Conservation (phyloP, 2,888 invertebrate genomes). For the Eristalinus aeneus region DNA sequence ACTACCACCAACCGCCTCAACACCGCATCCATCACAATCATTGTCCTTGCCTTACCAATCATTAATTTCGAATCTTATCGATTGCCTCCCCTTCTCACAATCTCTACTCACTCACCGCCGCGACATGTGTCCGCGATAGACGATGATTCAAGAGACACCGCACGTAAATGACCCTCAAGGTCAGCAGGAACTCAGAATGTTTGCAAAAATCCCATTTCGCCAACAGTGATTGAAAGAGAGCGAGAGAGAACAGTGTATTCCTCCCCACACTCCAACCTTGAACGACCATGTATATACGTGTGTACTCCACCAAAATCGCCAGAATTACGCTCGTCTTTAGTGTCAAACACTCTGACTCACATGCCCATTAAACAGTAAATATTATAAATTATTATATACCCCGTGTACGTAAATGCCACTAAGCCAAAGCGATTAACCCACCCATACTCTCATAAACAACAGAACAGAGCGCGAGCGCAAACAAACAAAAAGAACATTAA, state of each 20-base stretch:
- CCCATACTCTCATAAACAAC: neutral
- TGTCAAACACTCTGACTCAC: constrained; percentile 6
- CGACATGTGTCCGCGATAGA: neutral
- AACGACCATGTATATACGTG: neutral
- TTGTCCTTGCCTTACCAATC: neutral
- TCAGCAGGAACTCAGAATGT: neutral
- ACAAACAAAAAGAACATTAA: neutral
- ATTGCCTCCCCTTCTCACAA: neutral
- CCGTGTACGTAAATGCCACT: constrained; percentile 8
- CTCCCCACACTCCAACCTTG: neutral
- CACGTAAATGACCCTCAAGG: constrained; percentile 1
- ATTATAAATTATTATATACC: neutral
- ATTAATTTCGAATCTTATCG: neutral
- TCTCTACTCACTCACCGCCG: neutral
- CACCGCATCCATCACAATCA: neutral
- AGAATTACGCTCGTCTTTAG: neutral
- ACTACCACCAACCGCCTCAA: neutral
- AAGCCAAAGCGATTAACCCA: constrained; percentile 1
- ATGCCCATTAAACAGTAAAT: neutral
- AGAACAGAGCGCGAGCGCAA: no score
- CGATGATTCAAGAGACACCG: neutral
- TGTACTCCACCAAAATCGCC: neutral
- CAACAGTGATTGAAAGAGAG: no score
- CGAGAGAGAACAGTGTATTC: no score
- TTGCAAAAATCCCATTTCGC: neutral